Evolutionary conservation across 2,888 invertebrate species (phyloP).

Genomic region (Meta bourneti): DNA sequence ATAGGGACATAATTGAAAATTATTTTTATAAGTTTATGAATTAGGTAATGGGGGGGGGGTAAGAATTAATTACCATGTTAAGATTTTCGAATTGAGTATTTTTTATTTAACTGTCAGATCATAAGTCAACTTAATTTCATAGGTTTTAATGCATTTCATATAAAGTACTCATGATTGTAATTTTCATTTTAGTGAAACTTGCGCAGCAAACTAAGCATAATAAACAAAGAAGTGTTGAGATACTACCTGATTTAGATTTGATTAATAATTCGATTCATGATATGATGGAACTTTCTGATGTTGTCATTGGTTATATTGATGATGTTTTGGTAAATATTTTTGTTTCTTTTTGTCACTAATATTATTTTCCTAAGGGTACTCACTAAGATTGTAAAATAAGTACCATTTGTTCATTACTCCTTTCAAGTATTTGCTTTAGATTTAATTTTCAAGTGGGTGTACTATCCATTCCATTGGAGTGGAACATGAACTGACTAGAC

Average conservation of each 20-base stretch:
- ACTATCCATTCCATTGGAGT: too few species aligned
- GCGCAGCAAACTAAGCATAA: constrained; percentile 90
- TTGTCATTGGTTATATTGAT: constrained; percentile 91
- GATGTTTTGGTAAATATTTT: constrained; percentile 86
- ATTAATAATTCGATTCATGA: constrained; percentile 92
- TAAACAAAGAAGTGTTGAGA: constrained; percentile 83
- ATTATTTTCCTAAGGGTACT: background rate
- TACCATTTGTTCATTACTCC: background rate
- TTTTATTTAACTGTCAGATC: too few species aligned
- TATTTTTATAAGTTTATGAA: too few species aligned
- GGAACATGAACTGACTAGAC: too few species aligned
- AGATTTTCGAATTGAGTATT: too few species aligned
- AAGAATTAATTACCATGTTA: too few species aligned
- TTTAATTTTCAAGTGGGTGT: background rate
- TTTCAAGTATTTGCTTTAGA: background rate
- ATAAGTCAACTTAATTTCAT: too few species aligned
- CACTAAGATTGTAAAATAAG: background rate
- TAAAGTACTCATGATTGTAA: too few species aligned
- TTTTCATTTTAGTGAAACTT: constrained; percentile 84
- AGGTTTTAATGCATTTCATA: too few species aligned
- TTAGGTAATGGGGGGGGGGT: too few species aligned
- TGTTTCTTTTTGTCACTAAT: background rate
- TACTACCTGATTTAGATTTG: constrained; percentile 85
- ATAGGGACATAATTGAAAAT: too few species aligned
- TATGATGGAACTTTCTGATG: constrained; percentile 88